A percentile compares a stretch with the other conserved stretches of the same genome.
phyloP scores from a whole-genome alignment of 2,797 vertebrate species.

The Pangasius sanitwongsei region DNA sequence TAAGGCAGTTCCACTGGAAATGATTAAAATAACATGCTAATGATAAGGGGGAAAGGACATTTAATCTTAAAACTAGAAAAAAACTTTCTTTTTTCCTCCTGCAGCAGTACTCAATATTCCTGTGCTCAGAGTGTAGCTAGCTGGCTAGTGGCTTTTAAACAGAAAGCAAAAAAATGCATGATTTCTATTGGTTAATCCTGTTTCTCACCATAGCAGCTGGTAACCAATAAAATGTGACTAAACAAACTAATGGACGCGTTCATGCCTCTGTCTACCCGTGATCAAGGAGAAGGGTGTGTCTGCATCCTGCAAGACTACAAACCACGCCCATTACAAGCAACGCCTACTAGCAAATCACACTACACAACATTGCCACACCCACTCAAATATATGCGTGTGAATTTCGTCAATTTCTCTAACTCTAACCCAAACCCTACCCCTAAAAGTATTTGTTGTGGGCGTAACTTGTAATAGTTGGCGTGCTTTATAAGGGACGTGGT shows the following conservation, averaged over 20 bases:
- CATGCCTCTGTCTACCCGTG: no score
- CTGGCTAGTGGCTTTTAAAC: neutral
- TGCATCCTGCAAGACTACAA: no score
- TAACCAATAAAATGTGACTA: neutral
- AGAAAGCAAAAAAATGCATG: neutral
- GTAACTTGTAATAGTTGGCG: no score
- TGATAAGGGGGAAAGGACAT: neutral
- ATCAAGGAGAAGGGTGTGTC: no score
- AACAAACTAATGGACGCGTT: neutral
- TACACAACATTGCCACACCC: no score
- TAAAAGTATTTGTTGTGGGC: no score
- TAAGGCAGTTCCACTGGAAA: neutral
- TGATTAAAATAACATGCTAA: neutral
- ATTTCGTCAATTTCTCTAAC: no score
- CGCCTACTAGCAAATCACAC: no score
- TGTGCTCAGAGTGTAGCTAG: neutral
- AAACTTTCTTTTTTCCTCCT: neutral
- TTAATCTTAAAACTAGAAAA: neutral
- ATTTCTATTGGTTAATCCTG: neutral
- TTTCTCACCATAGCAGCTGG: neutral
- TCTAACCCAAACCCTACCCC: no score
- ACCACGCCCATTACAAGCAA: no score
- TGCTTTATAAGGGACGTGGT: no score
- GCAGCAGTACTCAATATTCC: neutral
- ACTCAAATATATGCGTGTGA: no score